Base-by-base conservation (phyloP, 2,888 invertebrate species). In the Panzeria rudis region DNA sequence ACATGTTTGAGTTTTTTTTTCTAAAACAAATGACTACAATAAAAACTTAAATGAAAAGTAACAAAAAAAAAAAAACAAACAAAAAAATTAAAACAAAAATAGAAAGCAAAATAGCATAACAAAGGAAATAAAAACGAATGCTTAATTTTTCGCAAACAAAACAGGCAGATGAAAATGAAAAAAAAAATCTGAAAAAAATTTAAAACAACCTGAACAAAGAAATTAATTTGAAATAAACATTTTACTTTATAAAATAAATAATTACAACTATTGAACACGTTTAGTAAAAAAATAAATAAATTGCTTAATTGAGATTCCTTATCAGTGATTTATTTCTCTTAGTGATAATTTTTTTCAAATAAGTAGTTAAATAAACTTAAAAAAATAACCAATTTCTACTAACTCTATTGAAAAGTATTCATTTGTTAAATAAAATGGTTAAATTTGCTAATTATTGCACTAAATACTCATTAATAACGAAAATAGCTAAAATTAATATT, bases 11-110 rank as follows among this genome's bases (percentile, higher is more conserved):
- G 13, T 13, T 38, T 38, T 13, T 11, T 38, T 35, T 38, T 38
- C 11, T 38, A 23, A 54, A 38, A 59, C 47, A 75, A 75, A 35
- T 59, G 52, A 72, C 29, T 54, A 23, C 56, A 62, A 71, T 69
- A 69, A 61, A 77, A 71, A 71, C 47, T 17, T 35, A 23, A 47
- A 72, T 47, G 32, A 29, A 62, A 44, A 44, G 25, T 20, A 54
- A n/a, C 9, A 5, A 25, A 76, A 54, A 64, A 54, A 20, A 38
- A 38, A 52, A 41, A 68, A 59, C 20, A 38, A 8, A 75, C 41
- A 41, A 64, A 32, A 41, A 76, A 64, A 47, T 9, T 17, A 20
- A 64, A 56, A 44, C 9, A 15, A 50, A 35, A 52, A 54, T 38
- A 25, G n/a, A 38, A 54, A 72, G 50, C 17, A n/a, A 38, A 73